phyloP scores from a whole-genome alignment of 2,888 invertebrate genomes.

The Apantesis nais region DNA sequence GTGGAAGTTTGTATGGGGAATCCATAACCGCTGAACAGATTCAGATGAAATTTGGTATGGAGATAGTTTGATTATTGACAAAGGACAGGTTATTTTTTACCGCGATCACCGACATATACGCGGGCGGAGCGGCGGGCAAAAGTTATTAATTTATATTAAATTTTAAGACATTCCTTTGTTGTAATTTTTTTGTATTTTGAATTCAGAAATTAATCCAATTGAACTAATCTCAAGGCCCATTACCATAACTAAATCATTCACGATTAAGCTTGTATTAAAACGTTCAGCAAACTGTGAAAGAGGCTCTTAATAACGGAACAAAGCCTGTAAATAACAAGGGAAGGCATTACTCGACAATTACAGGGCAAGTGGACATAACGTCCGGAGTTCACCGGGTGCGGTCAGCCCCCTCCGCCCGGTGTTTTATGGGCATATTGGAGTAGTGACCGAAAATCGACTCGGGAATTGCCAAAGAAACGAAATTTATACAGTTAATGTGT shows the following conservation, averaged over 20 bases:
- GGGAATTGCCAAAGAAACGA: background rate
- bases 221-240: background rate
- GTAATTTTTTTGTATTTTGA: too few species aligned
- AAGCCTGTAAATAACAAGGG: conserved; percentile 10
- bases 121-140: too few species aligned
- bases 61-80: too few species aligned
- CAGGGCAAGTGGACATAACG: conserved; percentile 21
- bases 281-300: background rate
- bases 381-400: conserved; percentile 9
- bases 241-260: background rate
- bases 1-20: too few species aligned
- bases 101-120: too few species aligned
- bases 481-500: background rate
- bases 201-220: background rate
- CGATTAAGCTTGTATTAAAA: conserved; percentile 14
- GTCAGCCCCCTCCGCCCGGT: conserved; percentile 4
- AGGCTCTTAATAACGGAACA: conserved; percentile 12
- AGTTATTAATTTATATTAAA: too few species aligned
- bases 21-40: too few species aligned
- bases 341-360: conserved; percentile 18
- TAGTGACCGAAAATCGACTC: conserved; percentile 2
- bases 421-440: conserved; percentile 12
- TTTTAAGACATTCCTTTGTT: too few species aligned
- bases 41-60: too few species aligned
- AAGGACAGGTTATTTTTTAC: too few species aligned